These are phyloP conservation scores for Meliscaeva auricollis DNA, from an alignment of 2,888 invertebrate species.

Conservation along the genomic window DNA sequence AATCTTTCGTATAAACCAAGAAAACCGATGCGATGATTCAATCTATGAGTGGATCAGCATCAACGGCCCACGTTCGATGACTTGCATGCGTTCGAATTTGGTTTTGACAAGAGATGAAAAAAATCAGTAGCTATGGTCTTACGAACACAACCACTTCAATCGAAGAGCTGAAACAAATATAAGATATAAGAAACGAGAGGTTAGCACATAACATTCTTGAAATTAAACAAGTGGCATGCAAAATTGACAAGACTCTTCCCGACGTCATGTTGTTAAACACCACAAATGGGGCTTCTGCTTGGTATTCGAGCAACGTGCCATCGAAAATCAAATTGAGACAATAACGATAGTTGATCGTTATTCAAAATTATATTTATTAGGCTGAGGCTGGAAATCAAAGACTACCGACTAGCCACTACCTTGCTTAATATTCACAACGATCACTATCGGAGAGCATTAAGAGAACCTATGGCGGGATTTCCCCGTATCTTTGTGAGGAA, in stretches of 20 bases:
- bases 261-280: constrained; percentile 37
- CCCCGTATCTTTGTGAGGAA: constrained; percentile 27
- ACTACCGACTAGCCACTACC: constrained; percentile 52
- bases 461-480: constrained; percentile 60
- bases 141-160: constrained; percentile 58
- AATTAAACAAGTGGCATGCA: constrained; percentile 9
- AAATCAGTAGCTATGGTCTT: constrained; percentile 44
- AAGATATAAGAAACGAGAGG: not conserved
- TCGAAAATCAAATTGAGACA: constrained; percentile 75
- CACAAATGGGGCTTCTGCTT: constrained; percentile 23
- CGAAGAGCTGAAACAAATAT: constrained; percentile 46
- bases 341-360: constrained; percentile 73
- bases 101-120: constrained; percentile 53
- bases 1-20: constrained; percentile 27
- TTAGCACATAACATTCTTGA: not conserved
- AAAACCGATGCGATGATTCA: constrained; percentile 55
- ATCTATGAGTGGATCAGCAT: constrained; percentile 68
- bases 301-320: constrained; percentile 58
- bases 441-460: constrained; percentile 55
- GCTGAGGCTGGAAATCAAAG: constrained; percentile 64
- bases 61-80: constrained; percentile 67
- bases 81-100: constrained; percentile 59
- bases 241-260: constrained; percentile 64
- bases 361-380: constrained; percentile 76
- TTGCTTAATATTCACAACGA: constrained; percentile 64